These are phyloP conservation scores for Cerastoderma edule DNA, from an alignment of 2,888 invertebrate genomes.

Conservation along the genomic window DNA sequence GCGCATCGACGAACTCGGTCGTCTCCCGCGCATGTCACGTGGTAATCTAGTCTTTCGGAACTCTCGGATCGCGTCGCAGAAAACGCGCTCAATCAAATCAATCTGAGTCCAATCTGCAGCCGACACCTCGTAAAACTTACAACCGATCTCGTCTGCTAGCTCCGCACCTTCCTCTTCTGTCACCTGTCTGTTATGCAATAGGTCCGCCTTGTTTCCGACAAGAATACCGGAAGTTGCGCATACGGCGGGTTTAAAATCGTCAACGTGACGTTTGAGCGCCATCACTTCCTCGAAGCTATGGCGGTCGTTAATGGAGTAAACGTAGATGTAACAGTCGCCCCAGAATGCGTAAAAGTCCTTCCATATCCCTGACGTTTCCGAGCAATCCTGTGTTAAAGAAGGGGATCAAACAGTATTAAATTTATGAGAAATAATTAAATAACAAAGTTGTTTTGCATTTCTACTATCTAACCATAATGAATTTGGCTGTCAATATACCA, in stretches of 20 bases:
- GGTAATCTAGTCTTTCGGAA: conserved; percentile 67
- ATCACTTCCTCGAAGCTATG: conserved; percentile 75
- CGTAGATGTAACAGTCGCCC: conserved; percentile 81
- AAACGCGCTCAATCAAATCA: conserved; percentile 74
- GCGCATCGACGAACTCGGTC: conserved; percentile 77
- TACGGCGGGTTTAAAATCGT: conserved; percentile 64
- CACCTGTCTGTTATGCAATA: conserved; percentile 78
- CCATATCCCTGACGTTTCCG: conserved; percentile 48
- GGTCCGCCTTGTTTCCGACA: conserved; percentile 80
- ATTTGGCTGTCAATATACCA: too few relatives aligned
- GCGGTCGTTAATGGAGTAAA: conserved; percentile 80
- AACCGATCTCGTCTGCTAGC: conserved; percentile 78
- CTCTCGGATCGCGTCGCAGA: conserved; percentile 79
- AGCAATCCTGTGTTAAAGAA: background rate
- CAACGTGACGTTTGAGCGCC: conserved; percentile 74
- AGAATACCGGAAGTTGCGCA: conserved; percentile 72
- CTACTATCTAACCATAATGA: too few relatives aligned
- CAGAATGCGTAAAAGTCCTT: conserved; percentile 79
- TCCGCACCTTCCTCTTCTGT: conserved; percentile 73
- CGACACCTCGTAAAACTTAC: conserved; percentile 79
- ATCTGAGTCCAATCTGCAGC: conserved; percentile 81
- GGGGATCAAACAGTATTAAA: too few relatives aligned
- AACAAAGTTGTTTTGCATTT: too few relatives aligned
- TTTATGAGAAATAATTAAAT: too few relatives aligned
- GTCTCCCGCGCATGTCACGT: conserved; percentile 72